phyloP scores from a whole-genome alignment of 2,797 vertebrate genomes.

The Coendou prehensilis region DNA sequence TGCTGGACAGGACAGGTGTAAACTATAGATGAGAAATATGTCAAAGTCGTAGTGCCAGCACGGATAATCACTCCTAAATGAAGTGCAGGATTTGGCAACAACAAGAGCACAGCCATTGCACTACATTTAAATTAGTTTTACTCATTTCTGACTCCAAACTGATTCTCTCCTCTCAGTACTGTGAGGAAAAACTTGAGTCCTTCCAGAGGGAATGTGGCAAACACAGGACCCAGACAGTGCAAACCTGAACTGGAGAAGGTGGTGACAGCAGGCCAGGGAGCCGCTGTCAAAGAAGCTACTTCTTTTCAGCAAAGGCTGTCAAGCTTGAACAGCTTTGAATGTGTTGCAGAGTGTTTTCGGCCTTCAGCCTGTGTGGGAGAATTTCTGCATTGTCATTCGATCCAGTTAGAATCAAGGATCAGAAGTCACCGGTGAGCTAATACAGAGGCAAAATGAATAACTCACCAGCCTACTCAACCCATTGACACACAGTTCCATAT shows the following conservation, averaged over 20 bases:
- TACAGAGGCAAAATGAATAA: background rate
- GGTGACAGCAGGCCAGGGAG: background rate
- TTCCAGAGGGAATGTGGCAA: slow-evolving; percentile 22
- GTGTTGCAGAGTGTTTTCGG: slow-evolving; percentile 56
- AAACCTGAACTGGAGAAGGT: background rate
- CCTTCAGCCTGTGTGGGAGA: slow-evolving; percentile 24
- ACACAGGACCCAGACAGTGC: background rate
- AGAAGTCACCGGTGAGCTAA: slow-evolving; percentile 65
- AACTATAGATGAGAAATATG: background rate
- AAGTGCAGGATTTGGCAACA: background rate
- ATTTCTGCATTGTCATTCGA: slow-evolving; percentile 51
- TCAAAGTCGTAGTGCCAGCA: too few species aligned
- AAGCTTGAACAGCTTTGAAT: slow-evolving; percentile 61
- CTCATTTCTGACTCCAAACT: slow-evolving; percentile 13
- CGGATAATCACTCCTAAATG: background rate
- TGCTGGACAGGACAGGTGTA: background rate
- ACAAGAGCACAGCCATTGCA: background rate
- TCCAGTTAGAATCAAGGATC: slow-evolving; percentile 69
- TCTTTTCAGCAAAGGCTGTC: slow-evolving; percentile 66
- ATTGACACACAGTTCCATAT: slow-evolving; percentile 18
- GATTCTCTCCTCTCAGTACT: background rate
- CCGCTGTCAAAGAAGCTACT: slow-evolving; percentile 38
- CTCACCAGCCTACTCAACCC: slow-evolving; percentile 11
- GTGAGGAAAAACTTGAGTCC: background rate
- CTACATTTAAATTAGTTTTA: background rate